Evolutionary conservation across 1,140 invertebrate genomes (phyloP).

Genomic region (Eueides isabella): DNA sequence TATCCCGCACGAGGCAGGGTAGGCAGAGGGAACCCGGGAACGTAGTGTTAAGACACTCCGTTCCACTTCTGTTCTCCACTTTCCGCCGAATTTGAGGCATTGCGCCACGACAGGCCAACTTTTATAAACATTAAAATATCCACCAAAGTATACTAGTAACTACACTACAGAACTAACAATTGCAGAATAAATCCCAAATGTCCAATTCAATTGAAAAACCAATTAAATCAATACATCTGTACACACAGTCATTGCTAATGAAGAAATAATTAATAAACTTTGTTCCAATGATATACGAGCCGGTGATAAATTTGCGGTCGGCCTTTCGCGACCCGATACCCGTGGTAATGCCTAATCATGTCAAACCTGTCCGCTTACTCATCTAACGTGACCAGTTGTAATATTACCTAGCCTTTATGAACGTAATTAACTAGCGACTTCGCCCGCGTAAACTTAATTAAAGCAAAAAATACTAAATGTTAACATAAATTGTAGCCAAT

Average conservation of each 20-base stretch:
- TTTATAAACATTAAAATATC: background rate
- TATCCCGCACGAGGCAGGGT: no score
- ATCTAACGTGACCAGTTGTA: constrained; percentile 26
- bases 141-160: background rate
- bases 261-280: constrained; percentile 30
- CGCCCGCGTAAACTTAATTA: no score
- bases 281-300: constrained; percentile 17
- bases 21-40: no score
- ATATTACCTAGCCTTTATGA: constrained; percentile 13
- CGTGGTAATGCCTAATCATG: constrained; percentile 43
- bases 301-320: constrained; percentile 35
- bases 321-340: constrained; percentile 34
- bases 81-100: no score
- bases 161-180: background rate
- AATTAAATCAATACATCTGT: constrained; percentile 14
- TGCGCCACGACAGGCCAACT: no score
- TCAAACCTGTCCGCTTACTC: constrained; percentile 43
- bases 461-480: no score
- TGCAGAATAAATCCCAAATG: background rate
- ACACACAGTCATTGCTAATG: constrained; percentile 22
- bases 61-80: no score
- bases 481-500: no score
- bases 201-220: constrained; percentile 9
- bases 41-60: no score
- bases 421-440: background rate